phyloP scores from a whole-genome alignment of 1,140 invertebrate species.

The Proctacanthus coquilletti region DNA sequence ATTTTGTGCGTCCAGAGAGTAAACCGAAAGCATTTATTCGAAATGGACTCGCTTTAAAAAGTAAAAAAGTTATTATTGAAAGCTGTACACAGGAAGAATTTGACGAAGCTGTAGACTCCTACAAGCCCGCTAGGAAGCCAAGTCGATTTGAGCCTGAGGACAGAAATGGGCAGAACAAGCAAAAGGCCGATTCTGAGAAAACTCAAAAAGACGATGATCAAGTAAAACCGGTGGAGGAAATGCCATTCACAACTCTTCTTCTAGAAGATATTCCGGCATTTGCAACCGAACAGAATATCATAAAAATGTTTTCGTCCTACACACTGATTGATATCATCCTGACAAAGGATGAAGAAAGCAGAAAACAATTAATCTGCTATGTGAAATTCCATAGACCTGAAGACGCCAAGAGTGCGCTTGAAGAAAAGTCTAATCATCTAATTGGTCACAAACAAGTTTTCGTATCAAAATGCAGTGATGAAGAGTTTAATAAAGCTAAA shows the following conservation, averaged over 20 bases:
- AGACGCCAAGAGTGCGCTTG: slow-evolving; percentile 45
- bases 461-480: slow-evolving; percentile 35
- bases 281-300: slow-evolving; percentile 60
- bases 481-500: slow-evolving; percentile 36
- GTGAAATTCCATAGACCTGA: slow-evolving; percentile 55
- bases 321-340: slow-evolving; percentile 54
- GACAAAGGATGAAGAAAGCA: slow-evolving; percentile 38
- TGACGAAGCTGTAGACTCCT: slow-evolving; percentile 15
- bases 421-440: slow-evolving; percentile 34
- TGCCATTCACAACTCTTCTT: slow-evolving; percentile 41
- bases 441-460: slow-evolving; percentile 40
- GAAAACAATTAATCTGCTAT: slow-evolving; percentile 43
- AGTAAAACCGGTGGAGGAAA: neutral
- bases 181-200: slow-evolving; percentile 4
- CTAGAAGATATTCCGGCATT: slow-evolving; percentile 56
- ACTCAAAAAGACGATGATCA: neutral
- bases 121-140: slow-evolving; percentile 4
- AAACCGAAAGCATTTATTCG: slow-evolving; percentile 51
- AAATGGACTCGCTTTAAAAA: slow-evolving; percentile 40
- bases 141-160: slow-evolving; percentile 4
- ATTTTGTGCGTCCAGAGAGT: slow-evolving; percentile 50
- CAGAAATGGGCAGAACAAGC: neutral
- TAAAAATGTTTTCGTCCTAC: slow-evolving; percentile 56
- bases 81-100: slow-evolving; percentile 20
- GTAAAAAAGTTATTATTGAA: slow-evolving; percentile 29